Percentiles rank a stretch among this genome's conserved stretches.
These are phyloP conservation scores for Belonocnema kinseyi DNA, from an alignment of 1,140 invertebrate species.

Conservation along the genomic window DNA sequence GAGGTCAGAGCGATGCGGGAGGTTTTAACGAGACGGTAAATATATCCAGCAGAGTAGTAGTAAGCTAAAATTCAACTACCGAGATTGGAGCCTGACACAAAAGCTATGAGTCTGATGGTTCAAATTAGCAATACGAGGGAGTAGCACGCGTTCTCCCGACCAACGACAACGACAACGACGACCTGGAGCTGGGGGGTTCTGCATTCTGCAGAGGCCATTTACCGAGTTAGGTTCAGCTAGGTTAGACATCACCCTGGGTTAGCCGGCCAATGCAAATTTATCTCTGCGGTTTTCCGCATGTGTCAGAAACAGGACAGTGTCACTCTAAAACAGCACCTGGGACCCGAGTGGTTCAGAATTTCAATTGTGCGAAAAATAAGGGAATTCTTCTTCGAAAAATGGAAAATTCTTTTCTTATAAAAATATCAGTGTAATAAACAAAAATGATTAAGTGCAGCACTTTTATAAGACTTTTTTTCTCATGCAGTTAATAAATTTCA, in stretches of 20 bases:
- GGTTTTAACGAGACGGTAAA: conserved; percentile 61
- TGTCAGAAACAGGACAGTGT: background rate
- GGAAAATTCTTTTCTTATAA: no score
- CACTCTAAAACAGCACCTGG: background rate
- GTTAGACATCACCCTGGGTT: conserved; percentile 31
- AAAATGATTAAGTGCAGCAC: no score
- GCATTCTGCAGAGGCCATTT: conserved; percentile 64
- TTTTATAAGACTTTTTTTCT: background rate
- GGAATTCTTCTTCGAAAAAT: no score
- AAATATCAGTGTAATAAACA: no score
- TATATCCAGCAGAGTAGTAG: conserved; percentile 51
- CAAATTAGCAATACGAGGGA: conserved; percentile 41
- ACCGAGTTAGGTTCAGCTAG: conserved; percentile 48
- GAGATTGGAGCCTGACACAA: conserved; percentile 4
- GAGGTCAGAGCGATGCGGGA: conserved; percentile 36
- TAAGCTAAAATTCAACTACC: conserved; percentile 4
- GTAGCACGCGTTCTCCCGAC: conserved; percentile 38
- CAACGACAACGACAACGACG: conserved; percentile 36
- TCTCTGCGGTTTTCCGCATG: background rate
- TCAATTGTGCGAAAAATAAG: no score
- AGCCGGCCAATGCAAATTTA: conserved; percentile 43
- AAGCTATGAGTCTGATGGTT: conserved; percentile 38
- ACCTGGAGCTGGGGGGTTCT: conserved; percentile 38
- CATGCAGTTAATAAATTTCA: no score
- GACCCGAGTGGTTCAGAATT: background rate